Conservation (phyloP, 2,888 invertebrate species). For the Napeogenes sylphis region DNA sequence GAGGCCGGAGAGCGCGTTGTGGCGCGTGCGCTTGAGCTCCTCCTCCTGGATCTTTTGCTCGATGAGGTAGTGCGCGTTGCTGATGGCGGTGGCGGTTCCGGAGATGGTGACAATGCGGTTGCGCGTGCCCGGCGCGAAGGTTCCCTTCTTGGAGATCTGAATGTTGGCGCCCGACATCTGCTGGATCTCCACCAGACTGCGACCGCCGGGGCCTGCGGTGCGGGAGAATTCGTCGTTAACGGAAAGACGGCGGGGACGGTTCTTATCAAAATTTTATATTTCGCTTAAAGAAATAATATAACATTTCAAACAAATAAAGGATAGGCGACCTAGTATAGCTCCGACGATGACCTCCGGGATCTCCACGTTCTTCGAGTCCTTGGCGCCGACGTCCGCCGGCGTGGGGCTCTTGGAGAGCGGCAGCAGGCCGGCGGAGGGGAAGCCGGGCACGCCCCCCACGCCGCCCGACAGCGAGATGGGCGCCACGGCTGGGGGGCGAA, state of each 20-base stretch:
- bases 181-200: conserved; percentile 97
- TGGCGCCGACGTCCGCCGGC: conserved; percentile 85
- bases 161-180: conserved; percentile 98
- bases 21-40: conserved; percentile 95
- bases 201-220: conserved; percentile 89
- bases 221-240: neutral
- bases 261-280: too few relatives aligned
- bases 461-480: conserved; percentile 90
- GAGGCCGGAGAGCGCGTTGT: conserved; percentile 86
- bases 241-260: too few relatives aligned
- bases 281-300: too few relatives aligned
- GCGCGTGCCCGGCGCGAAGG: conserved; percentile 97
- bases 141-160: conserved; percentile 99
- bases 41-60: conserved; percentile 98
- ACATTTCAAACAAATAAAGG: conserved; percentile 15
- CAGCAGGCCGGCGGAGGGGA: conserved; percentile 83
- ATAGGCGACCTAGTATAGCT: conserved; percentile 90
- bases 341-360: conserved; percentile 98
- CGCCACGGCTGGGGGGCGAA: conserved; percentile 81
- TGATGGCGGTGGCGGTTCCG: conserved; percentile 92
- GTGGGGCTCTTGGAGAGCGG: conserved; percentile 88
- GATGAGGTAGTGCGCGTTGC: conserved; percentile 95
- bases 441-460: conserved; percentile 77
- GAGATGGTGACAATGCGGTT: conserved; percentile 98
- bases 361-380: conserved; percentile 94